phyloP scores from a whole-genome alignment of 2,888 invertebrate genomes.

The Clepsis dumicolana region DNA sequence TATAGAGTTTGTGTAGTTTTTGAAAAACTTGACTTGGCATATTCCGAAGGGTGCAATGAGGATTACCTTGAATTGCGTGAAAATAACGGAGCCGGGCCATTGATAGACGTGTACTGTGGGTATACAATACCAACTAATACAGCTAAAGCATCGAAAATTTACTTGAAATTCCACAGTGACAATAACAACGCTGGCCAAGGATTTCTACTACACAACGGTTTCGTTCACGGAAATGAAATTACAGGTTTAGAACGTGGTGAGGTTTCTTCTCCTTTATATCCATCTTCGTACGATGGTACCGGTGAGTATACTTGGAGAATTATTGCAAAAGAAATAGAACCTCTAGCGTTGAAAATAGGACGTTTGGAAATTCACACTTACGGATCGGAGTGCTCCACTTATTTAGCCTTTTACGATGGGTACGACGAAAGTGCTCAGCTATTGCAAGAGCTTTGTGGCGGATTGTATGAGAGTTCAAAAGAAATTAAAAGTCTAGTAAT shows the following conservation, averaged over 20 bases:
- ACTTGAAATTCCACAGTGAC: constrained; percentile 92
- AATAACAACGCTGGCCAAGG: constrained; percentile 87
- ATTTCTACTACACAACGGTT: constrained; percentile 91
- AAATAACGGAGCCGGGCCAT: constrained; percentile 85
- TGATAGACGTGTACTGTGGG: constrained; percentile 91
- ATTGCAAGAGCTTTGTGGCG: constrained; percentile 86
- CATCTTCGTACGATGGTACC: constrained; percentile 74
- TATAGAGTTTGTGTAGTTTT: constrained; percentile 89
- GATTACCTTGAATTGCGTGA: constrained; percentile 96
- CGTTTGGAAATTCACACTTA: constrained; percentile 66
- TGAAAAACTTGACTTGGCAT: constrained; percentile 89
- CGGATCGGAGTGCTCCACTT: constrained; percentile 63
- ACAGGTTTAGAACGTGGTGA: constrained; percentile 87
- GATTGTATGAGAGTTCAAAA: constrained; percentile 56
- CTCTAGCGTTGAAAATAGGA: constrained; percentile 60
- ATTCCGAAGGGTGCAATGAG: constrained; percentile 91
- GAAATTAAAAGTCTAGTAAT: constrained; percentile 85
- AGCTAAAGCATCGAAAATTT: constrained; percentile 86
- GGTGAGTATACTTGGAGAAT: constrained; percentile 90
- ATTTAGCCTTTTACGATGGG: constrained; percentile 90
- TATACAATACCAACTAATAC: constrained; percentile 86
- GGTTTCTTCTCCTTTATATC: constrained; percentile 93
- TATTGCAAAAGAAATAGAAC: constrained; percentile 70
- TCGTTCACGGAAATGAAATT: constrained; percentile 90
- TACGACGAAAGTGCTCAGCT: constrained; percentile 87